phyloP scores from a whole-genome alignment of 2,797 vertebrate genomes.

The Crax fasciolata region DNA sequence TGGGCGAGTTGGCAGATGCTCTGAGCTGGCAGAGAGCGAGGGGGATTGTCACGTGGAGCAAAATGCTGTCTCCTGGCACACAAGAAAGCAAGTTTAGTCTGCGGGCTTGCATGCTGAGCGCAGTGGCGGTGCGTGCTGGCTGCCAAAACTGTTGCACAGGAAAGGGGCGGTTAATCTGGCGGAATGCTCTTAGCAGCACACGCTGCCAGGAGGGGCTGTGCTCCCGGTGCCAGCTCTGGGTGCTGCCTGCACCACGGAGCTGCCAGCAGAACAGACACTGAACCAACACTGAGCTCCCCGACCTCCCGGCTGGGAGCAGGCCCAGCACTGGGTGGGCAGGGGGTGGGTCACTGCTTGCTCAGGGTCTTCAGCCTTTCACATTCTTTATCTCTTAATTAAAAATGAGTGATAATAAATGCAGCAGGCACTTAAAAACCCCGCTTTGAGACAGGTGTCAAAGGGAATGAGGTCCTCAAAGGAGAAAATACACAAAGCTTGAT shows the following conservation, averaged over 20 bases:
- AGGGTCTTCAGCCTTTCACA: neutral
- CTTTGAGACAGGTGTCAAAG: neutral
- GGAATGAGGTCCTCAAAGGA: neutral
- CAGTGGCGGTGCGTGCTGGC: rapidly evolving
- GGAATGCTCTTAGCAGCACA: rapidly evolving
- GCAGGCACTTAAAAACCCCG: neutral
- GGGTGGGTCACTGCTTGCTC: neutral
- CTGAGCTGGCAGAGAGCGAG: neutral
- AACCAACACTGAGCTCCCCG: neutral
- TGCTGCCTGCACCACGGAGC: neutral
- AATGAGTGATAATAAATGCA: neutral
- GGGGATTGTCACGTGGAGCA: neutral
- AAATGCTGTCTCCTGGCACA: neutral
- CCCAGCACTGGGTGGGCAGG: neutral
- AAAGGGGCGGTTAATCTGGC: rapidly evolving
- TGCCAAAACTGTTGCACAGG: neutral
- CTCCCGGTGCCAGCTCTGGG: neutral
- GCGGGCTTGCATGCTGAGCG: neutral
- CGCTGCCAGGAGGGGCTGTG: neutral
- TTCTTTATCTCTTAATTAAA: neutral
- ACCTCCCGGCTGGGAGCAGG: neutral
- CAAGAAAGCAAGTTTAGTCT: neutral
- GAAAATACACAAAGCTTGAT: neutral
- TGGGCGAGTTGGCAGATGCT: neutral
- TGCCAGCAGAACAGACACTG: neutral